Conservation (phyloP, 2,888 invertebrate species). For the Aleiodes testaceus region DNA sequence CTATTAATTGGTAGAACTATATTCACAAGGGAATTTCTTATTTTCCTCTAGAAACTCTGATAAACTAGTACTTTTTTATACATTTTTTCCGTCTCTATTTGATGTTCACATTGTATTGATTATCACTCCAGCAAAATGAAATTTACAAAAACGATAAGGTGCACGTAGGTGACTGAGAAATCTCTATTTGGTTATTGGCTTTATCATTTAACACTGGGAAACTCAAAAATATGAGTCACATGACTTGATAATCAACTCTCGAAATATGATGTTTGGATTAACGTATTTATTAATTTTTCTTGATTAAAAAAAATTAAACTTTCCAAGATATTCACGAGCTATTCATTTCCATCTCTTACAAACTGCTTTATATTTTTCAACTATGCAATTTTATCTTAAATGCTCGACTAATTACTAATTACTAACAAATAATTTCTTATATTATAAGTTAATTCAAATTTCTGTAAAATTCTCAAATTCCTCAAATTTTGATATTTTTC, state of each 20-base stretch:
- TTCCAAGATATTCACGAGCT: neutral
- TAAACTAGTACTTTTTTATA: neutral
- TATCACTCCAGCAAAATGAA: too few relatives aligned
- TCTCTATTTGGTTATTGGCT: neutral
- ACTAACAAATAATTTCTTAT: too few relatives aligned
- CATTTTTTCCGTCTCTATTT: neutral
- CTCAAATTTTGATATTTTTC: neutral
- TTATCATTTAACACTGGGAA: constrained; percentile 18
- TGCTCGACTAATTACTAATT: too few relatives aligned
- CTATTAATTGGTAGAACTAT: too few relatives aligned
- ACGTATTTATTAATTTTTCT: neutral
- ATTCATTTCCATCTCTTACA: neutral
- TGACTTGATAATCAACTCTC: neutral
- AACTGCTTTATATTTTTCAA: neutral
- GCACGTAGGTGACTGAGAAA: constrained; percentile 8
- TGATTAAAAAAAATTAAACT: neutral
- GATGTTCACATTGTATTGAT: neutral
- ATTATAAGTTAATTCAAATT: too few relatives aligned
- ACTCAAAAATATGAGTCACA: neutral
- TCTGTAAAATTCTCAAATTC: too few relatives aligned
- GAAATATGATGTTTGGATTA: neutral
- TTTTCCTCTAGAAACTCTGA: too few relatives aligned
- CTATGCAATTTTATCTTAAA: too few relatives aligned
- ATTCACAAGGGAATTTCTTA: too few relatives aligned
- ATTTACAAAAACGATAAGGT: constrained; percentile 9